Evolutionary conservation across 2,888 invertebrate species (phyloP), one percentile per base, ranked within the genome.

Genomic region (Noctua pronuba): DNA sequence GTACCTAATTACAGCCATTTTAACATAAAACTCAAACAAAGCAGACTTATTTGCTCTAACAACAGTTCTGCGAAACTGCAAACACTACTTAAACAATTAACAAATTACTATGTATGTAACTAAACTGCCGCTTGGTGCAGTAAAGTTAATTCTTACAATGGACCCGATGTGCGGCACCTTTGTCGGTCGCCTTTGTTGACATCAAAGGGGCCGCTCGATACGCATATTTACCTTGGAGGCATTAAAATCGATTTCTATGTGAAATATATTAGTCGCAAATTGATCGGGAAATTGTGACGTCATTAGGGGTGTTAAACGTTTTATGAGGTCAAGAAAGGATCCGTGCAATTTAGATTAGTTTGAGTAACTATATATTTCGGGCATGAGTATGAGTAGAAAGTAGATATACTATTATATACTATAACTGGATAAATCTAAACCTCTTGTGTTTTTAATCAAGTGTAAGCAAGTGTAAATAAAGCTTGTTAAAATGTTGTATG

Each of bases 101-200:
- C 77, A 81, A 79, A 76, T 85, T 76, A 81, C 72, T 77, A 70
- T 72, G 55, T 79, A 49, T 41, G 73, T 68, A 79, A 73, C 66
- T 77, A 79, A 83, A 86, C 75, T 82, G 77, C 83, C 77, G 80
- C 86, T 68, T 31, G 49, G 79, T 87, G 89, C 89, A 90, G 89
- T 89, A 87, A 90, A 88, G 83, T 87, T 84, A 86, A 82, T 75
- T 86, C 86, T 88, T 91, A 93, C 93, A 94, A 94, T 91, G 90
- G 91, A 78, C 82, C 77, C 76, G 84, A 85, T 80, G 83, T 89
- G 92, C 94, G 95, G 93, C 84, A 81, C 92, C 93, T 95, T 95
- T 95, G 96, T 95, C 95, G 95, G 95, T 85, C 79, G 81, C 89
- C 91, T 95, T 95, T 95, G 94, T 93, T 89, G 90, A 90, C 90